phyloP scores from a whole-genome alignment of 1,140 invertebrate genomes.

The Pseudomyrmex pallidus region DNA sequence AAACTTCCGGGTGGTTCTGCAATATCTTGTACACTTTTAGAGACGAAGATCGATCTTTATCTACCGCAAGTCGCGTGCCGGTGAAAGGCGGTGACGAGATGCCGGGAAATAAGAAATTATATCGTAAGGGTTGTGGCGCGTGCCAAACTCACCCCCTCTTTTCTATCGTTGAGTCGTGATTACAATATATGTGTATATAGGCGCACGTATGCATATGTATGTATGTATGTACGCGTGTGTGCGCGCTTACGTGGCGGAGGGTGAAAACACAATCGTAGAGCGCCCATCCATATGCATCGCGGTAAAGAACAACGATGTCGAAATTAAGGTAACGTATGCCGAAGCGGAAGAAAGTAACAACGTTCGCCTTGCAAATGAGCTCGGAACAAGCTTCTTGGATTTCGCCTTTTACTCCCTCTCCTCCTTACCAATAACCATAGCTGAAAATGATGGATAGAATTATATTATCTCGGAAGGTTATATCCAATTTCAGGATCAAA shows the following conservation, averaged over 20 bases:
- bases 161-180: slow-evolving; percentile 29
- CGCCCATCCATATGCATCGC: slow-evolving; percentile 70
- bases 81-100: slow-evolving; percentile 65
- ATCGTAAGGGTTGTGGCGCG: slow-evolving; percentile 62
- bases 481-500: slow-evolving; percentile 9
- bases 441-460: slow-evolving; percentile 2
- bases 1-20: neutral
- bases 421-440: neutral
- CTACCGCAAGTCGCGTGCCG: slow-evolving; percentile 62
- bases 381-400: slow-evolving; percentile 38
- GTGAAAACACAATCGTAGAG: slow-evolving; percentile 21
- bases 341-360: slow-evolving; percentile 16
- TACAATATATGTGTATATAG: neutral
- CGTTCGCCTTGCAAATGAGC: slow-evolving; percentile 48
- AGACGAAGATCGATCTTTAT: slow-evolving; percentile 58
- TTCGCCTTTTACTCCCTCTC: slow-evolving; percentile 1
- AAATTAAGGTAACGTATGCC: slow-evolving; percentile 62
- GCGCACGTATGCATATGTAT: slow-evolving; percentile 29
- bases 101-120: slow-evolving; percentile 72
- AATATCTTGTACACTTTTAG: slow-evolving; percentile 33
- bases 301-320: slow-evolving; percentile 67
- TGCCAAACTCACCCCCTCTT: slow-evolving; percentile 51
- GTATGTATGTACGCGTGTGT: neutral
- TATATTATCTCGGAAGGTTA: slow-evolving; percentile 5
- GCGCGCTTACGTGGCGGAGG: neutral